Conservation (phyloP, 2,113 vertebrate species). For the Hippocampus abdominalis region DNA sequence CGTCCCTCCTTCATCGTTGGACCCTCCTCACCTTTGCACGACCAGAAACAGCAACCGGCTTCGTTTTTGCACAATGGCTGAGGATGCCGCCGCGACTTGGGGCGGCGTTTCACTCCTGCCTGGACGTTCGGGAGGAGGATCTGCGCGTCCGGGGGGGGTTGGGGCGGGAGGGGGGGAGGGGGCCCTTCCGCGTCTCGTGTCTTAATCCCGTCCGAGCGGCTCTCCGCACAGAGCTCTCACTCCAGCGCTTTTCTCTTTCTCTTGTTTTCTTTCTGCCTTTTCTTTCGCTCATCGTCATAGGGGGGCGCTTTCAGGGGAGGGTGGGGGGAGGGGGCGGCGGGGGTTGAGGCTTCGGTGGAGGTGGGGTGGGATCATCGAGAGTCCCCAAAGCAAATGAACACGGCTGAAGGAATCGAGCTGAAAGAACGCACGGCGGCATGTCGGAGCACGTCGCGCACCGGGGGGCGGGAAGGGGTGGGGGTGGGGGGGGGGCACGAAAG, state of each 20-base stretch:
- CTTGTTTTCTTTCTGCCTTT: slow-evolving; percentile 1
- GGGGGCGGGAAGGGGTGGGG: too few relatives aligned
- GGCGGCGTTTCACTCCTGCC: not conserved
- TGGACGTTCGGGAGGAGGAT: not conserved
- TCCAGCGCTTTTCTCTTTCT: slow-evolving; percentile 7
- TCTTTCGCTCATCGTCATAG: not conserved
- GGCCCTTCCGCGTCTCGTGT: slow-evolving; percentile 68
- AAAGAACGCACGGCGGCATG: too few relatives aligned
- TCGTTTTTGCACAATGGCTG: not conserved
- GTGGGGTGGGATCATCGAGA: not conserved
- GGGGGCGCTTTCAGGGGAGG: not conserved
- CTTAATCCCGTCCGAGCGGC: slow-evolving; percentile 80
- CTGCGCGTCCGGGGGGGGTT: too few relatives aligned
- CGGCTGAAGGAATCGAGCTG: slow-evolving; percentile 6
- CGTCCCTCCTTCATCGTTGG: too few relatives aligned
- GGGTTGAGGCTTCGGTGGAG: not conserved
- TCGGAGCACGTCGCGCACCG: too few relatives aligned
- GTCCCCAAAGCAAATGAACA: slow-evolving; percentile 2
- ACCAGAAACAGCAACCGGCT: too few relatives aligned
- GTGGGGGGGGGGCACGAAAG: too few relatives aligned
- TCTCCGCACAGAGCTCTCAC: slow-evolving; percentile 68
- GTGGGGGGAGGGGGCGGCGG: slow-evolving; percentile 1
- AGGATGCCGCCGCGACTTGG: not conserved
- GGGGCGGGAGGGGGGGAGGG: not conserved
- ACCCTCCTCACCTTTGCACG: too few relatives aligned